Evolutionary conservation across 2,797 vertebrate genomes (phyloP).

Genomic region (Chelidonichthys spinosus): DNA sequence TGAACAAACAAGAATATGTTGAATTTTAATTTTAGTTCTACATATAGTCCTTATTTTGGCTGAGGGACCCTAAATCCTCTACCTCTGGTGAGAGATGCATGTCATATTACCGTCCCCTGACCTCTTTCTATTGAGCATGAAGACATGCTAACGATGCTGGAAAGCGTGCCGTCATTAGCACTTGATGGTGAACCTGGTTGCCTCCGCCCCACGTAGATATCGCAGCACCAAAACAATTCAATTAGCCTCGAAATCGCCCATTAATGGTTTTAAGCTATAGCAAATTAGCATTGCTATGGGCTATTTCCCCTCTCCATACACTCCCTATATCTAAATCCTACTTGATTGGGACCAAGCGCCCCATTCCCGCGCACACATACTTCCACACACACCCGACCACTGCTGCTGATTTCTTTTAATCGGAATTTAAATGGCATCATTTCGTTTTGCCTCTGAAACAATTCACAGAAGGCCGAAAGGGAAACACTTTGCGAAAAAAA

Average conservation of each 20-base stretch:
- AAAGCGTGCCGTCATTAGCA: slow-evolving; percentile 46
- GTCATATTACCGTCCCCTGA: slow-evolving; percentile 32
- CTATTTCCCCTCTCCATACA: slow-evolving; percentile 57
- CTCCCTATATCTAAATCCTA: slow-evolving; percentile 59
- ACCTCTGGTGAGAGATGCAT: slow-evolving; percentile 21
- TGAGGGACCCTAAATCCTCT: background rate
- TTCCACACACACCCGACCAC: slow-evolving; percentile 25
- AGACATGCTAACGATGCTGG: slow-evolving; percentile 34
- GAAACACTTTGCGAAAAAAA: slow-evolving; percentile 40
- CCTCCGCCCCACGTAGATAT: slow-evolving; percentile 28
- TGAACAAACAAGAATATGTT: background rate
- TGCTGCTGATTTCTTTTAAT: slow-evolving; percentile 64
- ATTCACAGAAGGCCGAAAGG: slow-evolving; percentile 48
- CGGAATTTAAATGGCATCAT: slow-evolving; percentile 80
- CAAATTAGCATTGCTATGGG: slow-evolving; percentile 77
- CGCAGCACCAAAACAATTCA: slow-evolving; percentile 66
- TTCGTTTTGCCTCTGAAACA: slow-evolving; percentile 71
- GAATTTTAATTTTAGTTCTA: background rate
- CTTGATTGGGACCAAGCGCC: slow-evolving; percentile 49
- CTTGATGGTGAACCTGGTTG: slow-evolving; percentile 1
- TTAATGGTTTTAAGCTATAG: slow-evolving; percentile 71
- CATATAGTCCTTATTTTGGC: background rate
- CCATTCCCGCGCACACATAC: slow-evolving; percentile 2
- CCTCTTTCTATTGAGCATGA: slow-evolving; percentile 46
- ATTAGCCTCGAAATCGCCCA: slow-evolving; percentile 68